A percentile compares a stretch with the other conserved stretches of the same genome.
These are phyloP conservation scores for Diglossa cyanea DNA, from an alignment of 2,797 vertebrate genomes.

Conservation along the genomic window DNA sequence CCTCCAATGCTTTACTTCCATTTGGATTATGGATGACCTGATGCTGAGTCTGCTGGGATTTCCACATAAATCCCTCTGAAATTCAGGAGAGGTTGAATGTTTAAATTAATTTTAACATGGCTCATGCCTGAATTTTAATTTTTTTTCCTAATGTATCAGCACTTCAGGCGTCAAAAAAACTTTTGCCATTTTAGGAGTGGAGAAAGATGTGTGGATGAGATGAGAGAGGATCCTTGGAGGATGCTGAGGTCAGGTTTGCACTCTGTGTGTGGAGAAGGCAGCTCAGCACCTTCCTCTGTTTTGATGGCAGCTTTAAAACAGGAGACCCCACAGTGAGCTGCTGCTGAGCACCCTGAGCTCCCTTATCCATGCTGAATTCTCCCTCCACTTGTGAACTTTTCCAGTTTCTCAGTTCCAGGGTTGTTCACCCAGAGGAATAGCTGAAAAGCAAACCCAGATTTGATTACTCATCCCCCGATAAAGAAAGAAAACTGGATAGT, in stretches of 20 bases:
- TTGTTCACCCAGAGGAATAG: neutral
- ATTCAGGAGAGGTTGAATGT: neutral
- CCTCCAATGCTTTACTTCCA: neutral
- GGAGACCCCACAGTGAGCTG: neutral
- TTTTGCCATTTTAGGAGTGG: neutral
- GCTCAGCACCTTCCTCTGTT: neutral
- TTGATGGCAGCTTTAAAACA: neutral
- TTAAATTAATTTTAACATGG: neutral
- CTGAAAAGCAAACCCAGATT: neutral
- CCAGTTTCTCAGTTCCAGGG: neutral
- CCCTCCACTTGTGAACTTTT: neutral
- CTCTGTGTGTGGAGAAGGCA: accelerated
- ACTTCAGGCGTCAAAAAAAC: neutral
- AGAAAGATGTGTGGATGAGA: neutral
- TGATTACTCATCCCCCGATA: neutral
- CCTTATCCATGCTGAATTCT: accelerated
- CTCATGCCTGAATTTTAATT: neutral
- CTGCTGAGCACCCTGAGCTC: neutral
- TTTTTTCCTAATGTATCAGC: too few relatives aligned
- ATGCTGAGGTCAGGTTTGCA: neutral
- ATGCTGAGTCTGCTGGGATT: neutral
- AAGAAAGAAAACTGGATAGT: neutral
- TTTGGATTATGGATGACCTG: neutral
- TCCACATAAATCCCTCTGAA: neutral
- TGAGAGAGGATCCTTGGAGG: neutral